Conservation (phyloP, 2,113 vertebrate species). For the Procavia capensis region DNA sequence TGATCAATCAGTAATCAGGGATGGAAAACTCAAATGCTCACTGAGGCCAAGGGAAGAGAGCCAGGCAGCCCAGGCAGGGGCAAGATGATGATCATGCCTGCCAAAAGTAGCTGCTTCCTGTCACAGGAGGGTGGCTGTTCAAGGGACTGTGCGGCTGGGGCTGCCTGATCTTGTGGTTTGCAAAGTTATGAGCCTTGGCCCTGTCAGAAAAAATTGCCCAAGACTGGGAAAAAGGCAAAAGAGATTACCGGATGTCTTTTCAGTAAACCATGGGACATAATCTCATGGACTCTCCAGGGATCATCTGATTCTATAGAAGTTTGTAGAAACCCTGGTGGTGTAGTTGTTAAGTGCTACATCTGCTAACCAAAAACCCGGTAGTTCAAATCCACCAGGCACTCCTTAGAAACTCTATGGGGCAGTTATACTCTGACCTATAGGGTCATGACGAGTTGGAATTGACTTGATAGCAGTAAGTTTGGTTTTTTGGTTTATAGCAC, state of each 20-base stretch:
- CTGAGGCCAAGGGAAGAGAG: constrained; percentile 25
- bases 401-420: no score
- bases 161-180: not conserved
- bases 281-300: not conserved
- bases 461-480: no score
- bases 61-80: not conserved
- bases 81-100: not conserved
- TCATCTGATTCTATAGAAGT: not conserved
- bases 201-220: constrained; percentile 26
- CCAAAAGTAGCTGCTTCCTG: not conserved
- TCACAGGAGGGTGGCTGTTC: not conserved
- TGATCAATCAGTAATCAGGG: constrained; percentile 67
- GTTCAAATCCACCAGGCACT: no score
- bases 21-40: constrained; percentile 8
- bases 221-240: not conserved
- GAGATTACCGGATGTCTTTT: not conserved
- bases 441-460: no score
- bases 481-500: not conserved
- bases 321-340: no score
- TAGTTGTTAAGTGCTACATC: no score
- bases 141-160: fast-evolving
- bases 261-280: not conserved
- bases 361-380: no score
- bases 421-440: no score
- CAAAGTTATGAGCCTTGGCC: not conserved